Base-by-base conservation (phyloP, 1,140 invertebrate genomes). In the Drosophila athabasca region DNA sequence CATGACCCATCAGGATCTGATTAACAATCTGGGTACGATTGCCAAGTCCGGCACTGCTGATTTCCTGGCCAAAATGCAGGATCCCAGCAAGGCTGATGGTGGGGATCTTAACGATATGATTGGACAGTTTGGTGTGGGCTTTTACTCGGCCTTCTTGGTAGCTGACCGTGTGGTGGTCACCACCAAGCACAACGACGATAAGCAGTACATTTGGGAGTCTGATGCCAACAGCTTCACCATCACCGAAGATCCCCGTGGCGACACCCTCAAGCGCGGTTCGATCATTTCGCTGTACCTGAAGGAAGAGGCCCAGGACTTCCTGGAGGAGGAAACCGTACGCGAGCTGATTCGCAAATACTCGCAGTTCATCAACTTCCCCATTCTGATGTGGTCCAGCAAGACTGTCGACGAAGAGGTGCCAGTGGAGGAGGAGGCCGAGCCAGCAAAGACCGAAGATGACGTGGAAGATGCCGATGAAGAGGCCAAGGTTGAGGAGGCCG, bases 301-400 rank as follows among this genome's bases (percentile, higher is more conserved):
- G 92, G 97, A 99, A 77, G 99, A 99, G 93, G 98, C 98, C 8
- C 93, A 95, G 75, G 98, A 99, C 92, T 99, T 97, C 93, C 92
- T 99, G 65, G 98, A 99, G 92, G 94, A 96, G 57, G 96, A 98
- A 77, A 98, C 97, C 3, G 94, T 99, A 15, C 96, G 95, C 75
- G 95, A 96, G 70, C 93, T 99, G 5, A 96, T 99, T 26, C 97
- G 97, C 91, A 99, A 99, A 92, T 99, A 99, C 92, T 99, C 97
- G 1, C 99, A 99, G 93, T 99, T 99, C 92, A 99, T 99, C 82
- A 99, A 99, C 92, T 99, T 99, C 94, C 97, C 97, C 17, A 99
- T 99, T 87, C 97, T 97, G 91, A 92, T 99, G 83, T 99, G 98
- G 98, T 94, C 96, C 43, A 98, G 97, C 91, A 98, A 97, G 92